phyloP scores from a whole-genome alignment of 1,140 invertebrate genomes.

The Bilobella aurantiaca region DNA sequence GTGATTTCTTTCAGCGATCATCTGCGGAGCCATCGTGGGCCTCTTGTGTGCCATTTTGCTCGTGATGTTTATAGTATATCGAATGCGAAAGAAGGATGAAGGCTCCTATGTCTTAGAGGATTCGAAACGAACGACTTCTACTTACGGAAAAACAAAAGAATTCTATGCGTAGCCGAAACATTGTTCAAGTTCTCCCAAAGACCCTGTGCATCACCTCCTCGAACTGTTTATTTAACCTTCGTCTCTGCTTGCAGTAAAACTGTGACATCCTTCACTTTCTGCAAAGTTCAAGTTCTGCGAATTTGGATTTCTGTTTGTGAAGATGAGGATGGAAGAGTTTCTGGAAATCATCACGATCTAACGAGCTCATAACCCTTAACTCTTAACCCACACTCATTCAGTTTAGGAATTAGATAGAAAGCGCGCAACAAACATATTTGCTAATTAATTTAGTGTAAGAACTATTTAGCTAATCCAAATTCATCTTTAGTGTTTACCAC shows the following conservation, averaged over 20 bases:
- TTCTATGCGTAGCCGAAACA: conserved; percentile 28
- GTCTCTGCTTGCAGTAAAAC: not conserved
- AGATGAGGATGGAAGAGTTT: not conserved
- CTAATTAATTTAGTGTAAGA: too few relatives aligned
- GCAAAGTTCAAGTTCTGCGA: too few relatives aligned
- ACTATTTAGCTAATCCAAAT: too few relatives aligned
- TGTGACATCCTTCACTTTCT: not conserved
- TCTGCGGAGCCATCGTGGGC: conserved; percentile 94
- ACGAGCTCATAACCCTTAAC: not conserved
- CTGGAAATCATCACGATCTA: conserved; percentile 1
- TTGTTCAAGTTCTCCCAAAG: not conserved
- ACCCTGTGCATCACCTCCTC: not conserved
- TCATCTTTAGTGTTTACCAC: too few relatives aligned
- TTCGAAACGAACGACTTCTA: conserved; percentile 80
- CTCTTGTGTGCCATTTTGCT: conserved; percentile 92
- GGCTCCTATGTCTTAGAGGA: conserved; percentile 96
- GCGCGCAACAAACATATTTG: too few relatives aligned
- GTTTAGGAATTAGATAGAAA: too few relatives aligned
- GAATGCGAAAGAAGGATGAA: conserved; percentile 99
- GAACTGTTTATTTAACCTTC: not conserved
- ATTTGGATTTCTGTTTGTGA: not conserved
- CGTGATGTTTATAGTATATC: conserved; percentile 98
- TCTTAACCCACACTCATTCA: not conserved
- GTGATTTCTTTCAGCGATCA: conserved; percentile 64
- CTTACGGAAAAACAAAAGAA: conserved; percentile 34